Base-by-base conservation (phyloP, 2,113 vertebrate genomes). In the Papio anubis region DNA sequence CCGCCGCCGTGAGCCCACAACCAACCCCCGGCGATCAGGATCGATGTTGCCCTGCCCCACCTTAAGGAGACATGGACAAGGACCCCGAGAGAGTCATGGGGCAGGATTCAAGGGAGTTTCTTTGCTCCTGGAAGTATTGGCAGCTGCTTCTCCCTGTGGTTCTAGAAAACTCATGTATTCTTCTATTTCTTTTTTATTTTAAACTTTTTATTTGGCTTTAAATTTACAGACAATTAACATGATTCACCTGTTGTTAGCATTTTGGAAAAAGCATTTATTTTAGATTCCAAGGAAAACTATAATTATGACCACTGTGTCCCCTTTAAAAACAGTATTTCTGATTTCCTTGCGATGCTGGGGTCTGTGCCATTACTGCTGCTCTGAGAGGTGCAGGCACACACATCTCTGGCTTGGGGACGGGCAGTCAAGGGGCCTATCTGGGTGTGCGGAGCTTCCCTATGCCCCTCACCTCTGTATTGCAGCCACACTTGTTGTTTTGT, bases 251-350 rank as follows among this genome's bases (percentile, higher is more conserved):
- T 27, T 50, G 52, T 25, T 32, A 88, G 11, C 35, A 66, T 76
- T 68, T 80, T 72, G 66, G 38, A 23, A 66, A 84, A 93, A 30
- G 17, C 12, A 11, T 80, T 88, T 76, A 38, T 76, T 95, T 86
- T 81, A 81, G 57, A 61, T 92, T 91, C 52, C 20, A 55, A 90
- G 57, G 85, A 80, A 90, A 61, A 48, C 35, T 13, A 27, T 68
- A 16, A 50, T 80, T 48, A 35, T 1, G 35, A 50, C 23, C 1
- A 1, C 0, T 0, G 5, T 11, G 8, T 50, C 16, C 8, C 17
- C n/a, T 25, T 30, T 38, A 23, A 86, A 90, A 88, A 57, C 17
- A 11, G 1, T 5, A 3, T 57, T 79, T 55, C 78, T 6, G 0
- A 6, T 40, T 91, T 20, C 61, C 83, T 35, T 32, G n/a, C 12